Conservation (phyloP, 1,140 invertebrate species). For the Thalassaphorura encarpata region DNA sequence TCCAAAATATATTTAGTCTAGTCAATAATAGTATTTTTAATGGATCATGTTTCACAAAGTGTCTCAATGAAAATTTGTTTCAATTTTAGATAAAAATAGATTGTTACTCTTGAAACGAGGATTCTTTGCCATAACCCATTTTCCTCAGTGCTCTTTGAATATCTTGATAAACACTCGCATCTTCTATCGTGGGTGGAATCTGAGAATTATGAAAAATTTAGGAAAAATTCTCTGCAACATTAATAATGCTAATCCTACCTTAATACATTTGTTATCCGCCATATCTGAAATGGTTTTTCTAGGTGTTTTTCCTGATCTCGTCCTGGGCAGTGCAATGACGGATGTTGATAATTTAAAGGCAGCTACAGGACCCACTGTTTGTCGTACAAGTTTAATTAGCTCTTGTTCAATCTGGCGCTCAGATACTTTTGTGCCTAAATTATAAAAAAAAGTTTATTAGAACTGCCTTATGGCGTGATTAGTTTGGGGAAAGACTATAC, state of each 20-base stretch:
- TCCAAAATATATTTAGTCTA: too few relatives aligned
- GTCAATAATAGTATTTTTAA: too few relatives aligned
- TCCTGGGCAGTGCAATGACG: constrained; percentile 66
- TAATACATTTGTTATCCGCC: constrained; percentile 60
- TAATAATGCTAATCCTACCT: constrained; percentile 43
- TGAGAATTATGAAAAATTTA: constrained; percentile 37
- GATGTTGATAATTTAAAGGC: constrained; percentile 65
- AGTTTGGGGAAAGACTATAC: too few relatives aligned
- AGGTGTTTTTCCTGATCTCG: constrained; percentile 67
- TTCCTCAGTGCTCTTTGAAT: constrained; percentile 62
- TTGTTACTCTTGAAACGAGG: not conserved
- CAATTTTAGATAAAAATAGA: too few relatives aligned
- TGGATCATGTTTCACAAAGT: too few relatives aligned
- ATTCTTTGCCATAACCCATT: constrained; percentile 48
- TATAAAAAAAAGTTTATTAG: too few relatives aligned
- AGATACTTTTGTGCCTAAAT: constrained; percentile 39
- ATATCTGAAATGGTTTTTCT: constrained; percentile 74
- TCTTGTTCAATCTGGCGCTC: constrained; percentile 53
- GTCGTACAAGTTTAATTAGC: constrained; percentile 59
- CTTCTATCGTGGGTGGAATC: constrained; percentile 80
- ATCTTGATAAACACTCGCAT: constrained; percentile 65
- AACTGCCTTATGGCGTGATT: too few relatives aligned
- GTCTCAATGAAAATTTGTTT: too few relatives aligned
- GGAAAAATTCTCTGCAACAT: constrained; percentile 10
- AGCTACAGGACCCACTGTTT: constrained; percentile 78